Base-by-base conservation (phyloP, 2,888 invertebrate species). In the Dryobotodes eremita region DNA sequence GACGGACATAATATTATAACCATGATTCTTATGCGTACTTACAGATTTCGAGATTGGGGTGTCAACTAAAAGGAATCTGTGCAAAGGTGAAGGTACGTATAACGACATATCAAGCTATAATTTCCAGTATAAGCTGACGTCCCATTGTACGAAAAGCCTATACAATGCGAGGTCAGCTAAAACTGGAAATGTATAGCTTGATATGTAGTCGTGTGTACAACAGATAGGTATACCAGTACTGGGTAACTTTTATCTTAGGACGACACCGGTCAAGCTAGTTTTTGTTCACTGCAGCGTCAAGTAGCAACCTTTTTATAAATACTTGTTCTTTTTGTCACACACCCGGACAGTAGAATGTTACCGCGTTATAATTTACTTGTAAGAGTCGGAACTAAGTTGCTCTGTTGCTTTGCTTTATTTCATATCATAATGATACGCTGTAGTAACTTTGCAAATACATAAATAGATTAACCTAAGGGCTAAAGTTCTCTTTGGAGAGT, bases 251-350 rank as follows among this genome's bases (percentile, higher is more conserved):
- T 85, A 77, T 82, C 75, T 73, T 59, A 71, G 59, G 53, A 65
- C 59, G 65, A 72, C 71, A 79, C 86, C 66, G 62, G 84, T 83
- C 79, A 75, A 71, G 77, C 85, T 71, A 66, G 84, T 85, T 86
- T 79, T 78, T 78, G 70, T 86, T 71, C 59, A 66, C 42, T 42
- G 78, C 83, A 50, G 42, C 61, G 59, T 73, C 75, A 75, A 82
- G 75, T 59, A 70, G 57, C 74, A 50, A 85, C 46, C 55, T 57
- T 70, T 75, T 59, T 59, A 72, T 50, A 55, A 74, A 72, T 69
- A 69, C 74, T 74, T 61, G 71, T 62, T 75, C 36, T 62, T 65
- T 69, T 85, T 69, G 59, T 71, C 48, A 64, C 70, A 62, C 59
- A 64, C 31, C 62, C 57, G 59, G 46, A 55, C n/a, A 57, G 46